Base-by-base conservation (phyloP, 2,888 invertebrate species). In the Epinotia ramella region DNA sequence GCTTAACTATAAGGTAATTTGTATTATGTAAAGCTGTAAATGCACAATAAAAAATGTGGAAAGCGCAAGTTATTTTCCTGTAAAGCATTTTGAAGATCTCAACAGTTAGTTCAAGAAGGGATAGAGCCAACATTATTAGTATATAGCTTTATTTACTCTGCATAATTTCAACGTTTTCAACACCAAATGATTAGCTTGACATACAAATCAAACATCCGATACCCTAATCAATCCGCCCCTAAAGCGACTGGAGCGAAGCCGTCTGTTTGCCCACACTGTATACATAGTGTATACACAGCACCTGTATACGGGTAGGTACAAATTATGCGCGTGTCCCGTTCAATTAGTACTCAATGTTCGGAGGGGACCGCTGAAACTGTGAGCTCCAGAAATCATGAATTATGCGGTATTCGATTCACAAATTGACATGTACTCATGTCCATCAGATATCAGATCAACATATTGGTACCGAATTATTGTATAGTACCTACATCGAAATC, bases 301-400 rank as follows among this genome's bases (percentile, higher is more conserved):
- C 72, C 72, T 24, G 40, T 64, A 40, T 40, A 20, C 24, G 20
- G 7, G n/a, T 53, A 24, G 66, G 59, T 65, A 70, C 74, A 65
- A 75, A 75, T 75, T 75, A 75, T 69, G 65, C 68, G 56, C 74
- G 70, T 75, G 70, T 70, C 64, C 28, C 53, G 74, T 70, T 65
- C 70, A 70, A 75, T 75, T 75, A 75, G 65, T 70, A 74, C 62
- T 64, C 74, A 70, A 75, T 70, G 59, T 57, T 20, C 65, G 75
- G 73, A 77, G 72, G 40, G 16, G 62, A 72, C 75, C 24, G 68
- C 77, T 33, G 49, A 59, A 5, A 72, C 62, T 80, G 20, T 18
- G 76, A 62, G 67, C 75, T 74, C 65, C 40, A 40, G 40, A 40
- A 40, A 40, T 9, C 9, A 9, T 40, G 9, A 40, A 40, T 40